phyloP scores from a whole-genome alignment of 2,888 invertebrate genomes.

The Reticulitermes lucifugus region DNA sequence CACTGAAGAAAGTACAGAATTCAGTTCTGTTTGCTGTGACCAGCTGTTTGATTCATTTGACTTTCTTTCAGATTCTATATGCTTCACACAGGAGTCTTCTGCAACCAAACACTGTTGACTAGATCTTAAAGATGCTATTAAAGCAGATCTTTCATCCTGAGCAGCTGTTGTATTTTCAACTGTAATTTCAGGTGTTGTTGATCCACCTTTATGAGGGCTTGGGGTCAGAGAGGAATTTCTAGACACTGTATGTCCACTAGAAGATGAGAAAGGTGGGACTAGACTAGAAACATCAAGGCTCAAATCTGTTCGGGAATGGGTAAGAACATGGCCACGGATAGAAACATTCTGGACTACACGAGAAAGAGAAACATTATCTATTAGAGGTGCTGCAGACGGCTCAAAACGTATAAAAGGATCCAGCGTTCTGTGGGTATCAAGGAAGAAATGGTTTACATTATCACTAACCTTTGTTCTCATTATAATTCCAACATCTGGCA shows the following conservation, averaged over 20 bases:
- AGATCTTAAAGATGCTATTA: conserved; percentile 56
- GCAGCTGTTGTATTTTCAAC: conserved; percentile 59
- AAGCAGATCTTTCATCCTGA: conserved; percentile 58
- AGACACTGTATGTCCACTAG: conserved; percentile 31
- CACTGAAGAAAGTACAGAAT: conserved; percentile 3
- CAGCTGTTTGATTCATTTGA: neutral
- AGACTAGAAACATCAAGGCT: conserved; percentile 54
- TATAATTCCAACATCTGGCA: conserved; percentile 76
- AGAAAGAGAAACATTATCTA: conserved; percentile 62
- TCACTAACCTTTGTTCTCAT: conserved; percentile 61
- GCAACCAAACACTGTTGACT: neutral
- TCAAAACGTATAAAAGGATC: conserved; percentile 27
- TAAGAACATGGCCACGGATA: conserved; percentile 52
- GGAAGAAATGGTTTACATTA: conserved; percentile 25
- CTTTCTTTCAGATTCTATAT: too few relatives aligned
- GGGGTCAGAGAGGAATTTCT: conserved; percentile 48
- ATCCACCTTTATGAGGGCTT: conserved; percentile 60
- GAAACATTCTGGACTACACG: conserved; percentile 62
- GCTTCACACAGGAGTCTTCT: neutral
- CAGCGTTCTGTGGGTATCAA: conserved; percentile 5
- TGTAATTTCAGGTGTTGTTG: conserved; percentile 75
- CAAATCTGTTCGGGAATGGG: conserved; percentile 54
- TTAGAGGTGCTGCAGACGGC: conserved; percentile 57
- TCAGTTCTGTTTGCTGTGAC: neutral
- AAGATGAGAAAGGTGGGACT: conserved; percentile 16